Conservation (phyloP, 2,113 vertebrate genomes). For the Trogon surrucura region DNA sequence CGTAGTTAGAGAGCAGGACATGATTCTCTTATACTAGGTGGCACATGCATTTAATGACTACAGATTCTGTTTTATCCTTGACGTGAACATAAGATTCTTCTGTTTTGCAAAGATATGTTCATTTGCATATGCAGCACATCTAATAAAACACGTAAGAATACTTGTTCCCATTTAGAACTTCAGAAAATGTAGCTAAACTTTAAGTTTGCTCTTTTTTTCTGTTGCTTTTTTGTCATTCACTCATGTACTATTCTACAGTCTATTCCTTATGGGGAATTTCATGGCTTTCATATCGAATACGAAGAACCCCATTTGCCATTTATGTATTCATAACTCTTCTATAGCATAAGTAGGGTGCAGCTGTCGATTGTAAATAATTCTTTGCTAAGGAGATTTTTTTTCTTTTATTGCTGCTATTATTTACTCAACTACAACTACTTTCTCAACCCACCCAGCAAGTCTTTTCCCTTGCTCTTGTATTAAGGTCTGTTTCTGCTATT, state of each 20-base stretch:
- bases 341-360: background rate
- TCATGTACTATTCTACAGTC: background rate
- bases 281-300: background rate
- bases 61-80: background rate
- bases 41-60: background rate
- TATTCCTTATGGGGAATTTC: background rate
- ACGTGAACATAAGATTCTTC: background rate
- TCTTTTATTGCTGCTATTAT: background rate
- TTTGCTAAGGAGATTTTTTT: background rate
- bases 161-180: background rate
- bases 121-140: background rate
- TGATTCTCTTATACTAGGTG: background rate
- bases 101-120: background rate
- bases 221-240: fast-evolving
- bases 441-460: background rate
- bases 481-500: background rate
- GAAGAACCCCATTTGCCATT: background rate
- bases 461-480: background rate
- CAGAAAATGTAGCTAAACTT: background rate
- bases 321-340: background rate
- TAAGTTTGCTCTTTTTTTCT: background rate
- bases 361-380: background rate
- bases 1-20: background rate
- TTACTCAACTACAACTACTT: background rate
- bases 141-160: background rate